A percentile compares a stretch with the other conserved stretches of the same genome.
Conservation (phyloP, 2,113 vertebrate genomes). For the Tympanuchus pallidicinctus region DNA sequence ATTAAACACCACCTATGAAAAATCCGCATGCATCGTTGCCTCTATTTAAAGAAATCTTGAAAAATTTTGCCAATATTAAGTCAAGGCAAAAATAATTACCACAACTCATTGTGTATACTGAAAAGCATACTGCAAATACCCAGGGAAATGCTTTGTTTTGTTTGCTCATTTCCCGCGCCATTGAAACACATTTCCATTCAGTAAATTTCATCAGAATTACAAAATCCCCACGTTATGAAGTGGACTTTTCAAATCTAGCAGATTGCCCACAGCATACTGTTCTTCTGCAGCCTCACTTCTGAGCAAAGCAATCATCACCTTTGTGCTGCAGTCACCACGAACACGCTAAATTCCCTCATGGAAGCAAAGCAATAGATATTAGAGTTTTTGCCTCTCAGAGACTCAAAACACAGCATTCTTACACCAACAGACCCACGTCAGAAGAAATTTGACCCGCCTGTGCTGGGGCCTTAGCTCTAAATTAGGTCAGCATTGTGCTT, state of each 20-base stretch:
- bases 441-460: neutral
- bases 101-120: neutral
- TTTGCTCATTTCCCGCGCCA: neutral
- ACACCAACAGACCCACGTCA: neutral
- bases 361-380: neutral
- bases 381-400: neutral
- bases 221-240: neutral
- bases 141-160: neutral
- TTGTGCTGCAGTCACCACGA: neutral
- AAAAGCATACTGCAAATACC: constrained; percentile 6
- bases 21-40: neutral
- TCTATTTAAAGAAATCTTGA: neutral
- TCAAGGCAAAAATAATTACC: neutral
- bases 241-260: neutral
- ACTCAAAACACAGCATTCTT: neutral
- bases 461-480: neutral
- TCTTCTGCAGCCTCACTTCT: neutral
- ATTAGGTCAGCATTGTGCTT: neutral
- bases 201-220: neutral
- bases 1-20: neutral
- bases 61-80: neutral
- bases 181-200: neutral
- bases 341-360: neutral
- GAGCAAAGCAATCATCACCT: neutral
- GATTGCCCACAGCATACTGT: neutral